These are phyloP conservation scores for Maccullochella peelii DNA, from an alignment of 2,113 vertebrate genomes.

Conservation along the genomic window DNA sequence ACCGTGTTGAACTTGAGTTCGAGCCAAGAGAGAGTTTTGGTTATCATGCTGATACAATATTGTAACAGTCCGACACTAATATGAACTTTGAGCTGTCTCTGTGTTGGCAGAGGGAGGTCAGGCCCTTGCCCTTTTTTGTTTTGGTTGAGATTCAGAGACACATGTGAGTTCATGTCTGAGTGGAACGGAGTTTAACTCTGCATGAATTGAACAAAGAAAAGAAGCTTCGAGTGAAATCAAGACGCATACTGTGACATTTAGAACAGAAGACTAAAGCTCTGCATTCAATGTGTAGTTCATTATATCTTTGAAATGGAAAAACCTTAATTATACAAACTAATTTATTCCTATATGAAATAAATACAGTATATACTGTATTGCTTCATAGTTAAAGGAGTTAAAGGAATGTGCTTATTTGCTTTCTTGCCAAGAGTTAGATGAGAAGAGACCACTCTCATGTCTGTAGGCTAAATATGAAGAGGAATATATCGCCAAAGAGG, in stretches of 20 bases:
- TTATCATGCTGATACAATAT: slow-evolving; percentile 45
- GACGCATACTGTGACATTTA: background rate
- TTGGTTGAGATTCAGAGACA: slow-evolving; percentile 7
- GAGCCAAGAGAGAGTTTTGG: slow-evolving; percentile 55
- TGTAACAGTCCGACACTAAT: slow-evolving; percentile 10
- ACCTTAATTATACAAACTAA: background rate
- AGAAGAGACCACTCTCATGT: too few species aligned
- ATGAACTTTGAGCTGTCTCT: slow-evolving; percentile 39
- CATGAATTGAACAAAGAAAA: background rate
- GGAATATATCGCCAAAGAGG: too few species aligned
- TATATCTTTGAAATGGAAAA: background rate
- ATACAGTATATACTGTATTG: background rate
- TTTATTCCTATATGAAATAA: background rate
- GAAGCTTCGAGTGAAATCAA: background rate
- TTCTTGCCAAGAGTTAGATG: too few species aligned
- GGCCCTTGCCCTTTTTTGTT: slow-evolving; percentile 15
- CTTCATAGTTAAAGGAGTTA: background rate
- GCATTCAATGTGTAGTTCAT: background rate
- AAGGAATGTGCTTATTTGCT: too few species aligned
- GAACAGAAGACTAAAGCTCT: background rate
- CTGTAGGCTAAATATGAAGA: too few species aligned
- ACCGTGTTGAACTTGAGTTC: slow-evolving; percentile 44
- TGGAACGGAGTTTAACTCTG: background rate
- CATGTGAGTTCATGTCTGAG: slow-evolving; percentile 5
- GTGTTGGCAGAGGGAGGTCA: slow-evolving; percentile 29